phyloP scores from a whole-genome alignment of 1,140 invertebrate species.

The Ganaspis sp. region DNA sequence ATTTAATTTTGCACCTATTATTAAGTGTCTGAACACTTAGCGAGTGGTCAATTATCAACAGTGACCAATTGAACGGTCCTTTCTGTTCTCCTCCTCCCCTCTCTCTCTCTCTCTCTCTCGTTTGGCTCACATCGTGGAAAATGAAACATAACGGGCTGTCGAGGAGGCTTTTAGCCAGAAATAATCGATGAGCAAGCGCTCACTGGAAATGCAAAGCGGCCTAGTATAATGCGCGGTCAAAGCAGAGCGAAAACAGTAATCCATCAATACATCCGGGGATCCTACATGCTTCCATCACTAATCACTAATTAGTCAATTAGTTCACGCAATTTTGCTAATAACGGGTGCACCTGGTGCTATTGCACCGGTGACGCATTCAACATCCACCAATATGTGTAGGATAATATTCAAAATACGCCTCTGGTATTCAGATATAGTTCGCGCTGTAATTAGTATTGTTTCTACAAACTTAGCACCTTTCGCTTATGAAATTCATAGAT shows the following conservation, averaged over 20 bases:
- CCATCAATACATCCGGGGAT: conserved; percentile 61
- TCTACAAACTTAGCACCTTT: conserved; percentile 58
- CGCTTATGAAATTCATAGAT: conserved; percentile 25
- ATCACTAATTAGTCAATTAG: conserved; percentile 73
- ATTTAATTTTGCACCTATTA: neutral
- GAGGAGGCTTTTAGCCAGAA: conserved; percentile 41
- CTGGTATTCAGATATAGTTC: conserved; percentile 55
- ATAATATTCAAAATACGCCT: conserved; percentile 41
- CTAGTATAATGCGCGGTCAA: conserved; percentile 31
- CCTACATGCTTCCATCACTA: conserved; percentile 56
- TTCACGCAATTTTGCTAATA: conserved; percentile 69
- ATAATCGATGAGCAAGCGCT: conserved; percentile 53
- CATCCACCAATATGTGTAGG: conserved; percentile 44
- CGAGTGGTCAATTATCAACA: neutral
- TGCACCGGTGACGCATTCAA: conserved; percentile 42
- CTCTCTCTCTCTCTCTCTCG: neutral
- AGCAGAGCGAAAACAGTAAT: conserved; percentile 62
- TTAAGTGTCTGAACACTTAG: neutral
- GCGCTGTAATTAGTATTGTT: conserved; percentile 60
- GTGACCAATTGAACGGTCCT: conserved; percentile 1
- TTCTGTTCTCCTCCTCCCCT: neutral
- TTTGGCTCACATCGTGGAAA: conserved; percentile 31
- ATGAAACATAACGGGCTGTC: conserved; percentile 31
- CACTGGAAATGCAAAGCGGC: conserved; percentile 50
- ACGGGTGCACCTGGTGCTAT: conserved; percentile 54